These are phyloP conservation scores for Hyaena hyaena DNA, from an alignment of 2,113 vertebrate species.

Conservation along the genomic window DNA sequence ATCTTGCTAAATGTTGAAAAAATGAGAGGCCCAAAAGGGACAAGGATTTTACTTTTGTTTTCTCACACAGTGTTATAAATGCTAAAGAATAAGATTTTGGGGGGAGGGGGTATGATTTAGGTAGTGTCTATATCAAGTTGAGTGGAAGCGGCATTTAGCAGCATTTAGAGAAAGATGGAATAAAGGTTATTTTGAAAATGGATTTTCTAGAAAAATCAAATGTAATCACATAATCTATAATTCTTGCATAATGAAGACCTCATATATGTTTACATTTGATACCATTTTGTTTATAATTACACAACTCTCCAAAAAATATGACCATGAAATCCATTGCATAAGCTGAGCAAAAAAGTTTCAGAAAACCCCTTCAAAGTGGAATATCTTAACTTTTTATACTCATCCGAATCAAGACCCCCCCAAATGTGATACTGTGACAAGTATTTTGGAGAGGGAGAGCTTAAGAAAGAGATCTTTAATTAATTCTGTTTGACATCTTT, in stretches of 20 bases:
- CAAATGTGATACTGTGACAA: neutral
- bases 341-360: neutral
- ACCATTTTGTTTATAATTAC: neutral
- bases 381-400: neutral
- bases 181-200: neutral
- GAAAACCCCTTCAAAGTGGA: neutral
- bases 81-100: neutral
- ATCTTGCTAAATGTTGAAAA: neutral
- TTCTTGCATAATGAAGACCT: neutral
- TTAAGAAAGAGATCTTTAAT: neutral
- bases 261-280: neutral
- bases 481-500: neutral
- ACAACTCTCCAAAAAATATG: neutral
- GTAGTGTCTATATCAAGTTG: neutral
- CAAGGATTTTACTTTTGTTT: neutral
- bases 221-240: neutral
- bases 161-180: neutral
- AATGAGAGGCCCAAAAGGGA: neutral
- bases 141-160: neutral
- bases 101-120: neutral
- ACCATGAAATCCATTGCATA: neutral
- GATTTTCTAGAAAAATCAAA: conserved; percentile 8
- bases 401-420: neutral
- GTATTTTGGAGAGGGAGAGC: neutral
- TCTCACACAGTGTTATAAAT: neutral